Conservation (phyloP, 2,113 vertebrate species). For the Halcyon malimbica region DNA sequence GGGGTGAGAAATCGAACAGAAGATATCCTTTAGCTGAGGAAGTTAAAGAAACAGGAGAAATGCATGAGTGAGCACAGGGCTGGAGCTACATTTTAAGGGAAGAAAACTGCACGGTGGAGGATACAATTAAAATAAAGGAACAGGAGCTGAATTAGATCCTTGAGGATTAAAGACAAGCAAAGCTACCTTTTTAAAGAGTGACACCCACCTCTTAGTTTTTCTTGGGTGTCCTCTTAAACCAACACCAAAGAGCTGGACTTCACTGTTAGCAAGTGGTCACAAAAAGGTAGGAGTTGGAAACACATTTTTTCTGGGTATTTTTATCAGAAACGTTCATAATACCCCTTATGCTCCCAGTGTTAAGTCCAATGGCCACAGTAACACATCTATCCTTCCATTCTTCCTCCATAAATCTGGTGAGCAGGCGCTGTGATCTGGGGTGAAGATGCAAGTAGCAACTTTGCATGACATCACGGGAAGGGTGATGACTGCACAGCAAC, state of each 20-base stretch:
- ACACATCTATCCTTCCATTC: neutral
- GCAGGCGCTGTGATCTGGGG: neutral
- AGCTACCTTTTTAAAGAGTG: neutral
- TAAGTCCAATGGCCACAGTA: neutral
- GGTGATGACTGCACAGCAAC: too few relatives aligned
- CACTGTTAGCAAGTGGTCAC: accelerated
- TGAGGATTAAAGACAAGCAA: neutral
- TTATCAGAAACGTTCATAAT: neutral
- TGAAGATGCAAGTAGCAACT: neutral
- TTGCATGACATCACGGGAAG: neutral
- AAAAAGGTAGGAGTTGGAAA: neutral
- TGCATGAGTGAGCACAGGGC: accelerated
- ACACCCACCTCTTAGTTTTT: neutral
- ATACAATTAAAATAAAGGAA: neutral
- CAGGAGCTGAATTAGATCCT: neutral
- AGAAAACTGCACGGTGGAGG: neutral
- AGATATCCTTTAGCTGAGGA: neutral
- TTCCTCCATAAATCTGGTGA: neutral
- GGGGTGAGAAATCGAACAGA: neutral
- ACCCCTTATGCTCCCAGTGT: accelerated
- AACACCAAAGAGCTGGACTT: neutral
- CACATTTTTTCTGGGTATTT: neutral
- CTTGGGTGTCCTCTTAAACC: neutral
- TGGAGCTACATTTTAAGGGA: neutral
- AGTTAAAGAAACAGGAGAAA: neutral